Percentiles rank a stretch among this genome's conserved stretches.
Conservation (phyloP, 2,113 vertebrate genomes). For the Cinclus cinclus region DNA sequence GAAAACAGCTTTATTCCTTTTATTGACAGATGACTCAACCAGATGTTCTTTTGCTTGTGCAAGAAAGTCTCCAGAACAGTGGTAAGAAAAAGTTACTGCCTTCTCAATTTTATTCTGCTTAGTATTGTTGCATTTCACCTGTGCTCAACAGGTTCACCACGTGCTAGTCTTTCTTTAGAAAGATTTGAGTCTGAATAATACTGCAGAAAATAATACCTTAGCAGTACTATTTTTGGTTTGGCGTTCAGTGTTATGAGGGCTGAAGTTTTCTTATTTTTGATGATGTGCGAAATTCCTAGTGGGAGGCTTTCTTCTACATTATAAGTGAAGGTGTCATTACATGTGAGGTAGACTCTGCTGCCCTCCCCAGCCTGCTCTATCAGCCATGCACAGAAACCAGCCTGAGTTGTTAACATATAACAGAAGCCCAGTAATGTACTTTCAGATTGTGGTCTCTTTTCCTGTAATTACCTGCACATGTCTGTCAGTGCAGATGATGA, state of each 20-base stretch:
- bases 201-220: not conserved
- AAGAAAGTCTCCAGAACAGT: constrained; percentile 86
- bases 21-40: constrained; percentile 91
- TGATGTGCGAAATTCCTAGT: not conserved
- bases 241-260: not conserved
- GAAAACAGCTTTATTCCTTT: not conserved
- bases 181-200: not conserved
- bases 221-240: not conserved
- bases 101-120: not conserved
- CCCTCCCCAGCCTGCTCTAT: not conserved
- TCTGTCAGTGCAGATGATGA: not conserved
- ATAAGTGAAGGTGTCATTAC: not conserved
- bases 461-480: not conserved
- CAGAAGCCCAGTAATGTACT: not conserved
- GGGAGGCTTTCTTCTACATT: not conserved
- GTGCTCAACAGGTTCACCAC: not conserved
- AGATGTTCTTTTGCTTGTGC: constrained; percentile 90
- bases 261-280: not conserved
- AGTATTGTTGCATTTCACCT: not conserved
- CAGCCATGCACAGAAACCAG: not conserved
- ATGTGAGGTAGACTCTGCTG: not conserved
- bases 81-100: constrained; percentile 78
- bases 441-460: not conserved
- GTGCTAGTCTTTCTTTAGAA: not conserved
- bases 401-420: not conserved